Percentiles rank a stretch among this genome's conserved stretches.
phyloP scores from a whole-genome alignment of 2,797 vertebrate genomes.

The Urosaurus nigricauda region DNA sequence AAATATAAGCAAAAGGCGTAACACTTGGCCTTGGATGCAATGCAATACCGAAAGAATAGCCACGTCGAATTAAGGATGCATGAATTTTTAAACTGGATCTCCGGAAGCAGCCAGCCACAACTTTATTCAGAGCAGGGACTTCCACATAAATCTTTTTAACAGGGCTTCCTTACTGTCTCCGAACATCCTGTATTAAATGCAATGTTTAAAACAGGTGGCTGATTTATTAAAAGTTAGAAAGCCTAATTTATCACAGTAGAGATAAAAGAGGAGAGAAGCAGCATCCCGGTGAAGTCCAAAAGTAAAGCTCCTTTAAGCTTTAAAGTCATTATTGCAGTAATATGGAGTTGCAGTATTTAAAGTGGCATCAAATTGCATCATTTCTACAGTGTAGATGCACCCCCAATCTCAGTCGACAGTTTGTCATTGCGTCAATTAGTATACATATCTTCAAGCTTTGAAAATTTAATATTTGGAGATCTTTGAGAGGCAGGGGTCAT shows the following conservation, averaged over 20 bases:
- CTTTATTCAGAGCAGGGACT: not conserved
- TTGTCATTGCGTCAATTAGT: too few species aligned
- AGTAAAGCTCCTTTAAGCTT: not conserved
- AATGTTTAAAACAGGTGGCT: not conserved
- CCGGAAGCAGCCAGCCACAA: not conserved
- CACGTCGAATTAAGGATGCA: not conserved
- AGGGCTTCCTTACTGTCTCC: not conserved
- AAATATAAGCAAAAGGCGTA: not conserved
- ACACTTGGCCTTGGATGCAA: not conserved
- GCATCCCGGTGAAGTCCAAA: not conserved
- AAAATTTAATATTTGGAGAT: too few species aligned
- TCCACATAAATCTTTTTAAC: not conserved
- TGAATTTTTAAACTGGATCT: not conserved
- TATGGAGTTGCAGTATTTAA: too few species aligned
- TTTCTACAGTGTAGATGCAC: too few species aligned
- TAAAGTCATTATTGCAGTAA: too few species aligned
- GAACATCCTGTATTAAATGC: not conserved
- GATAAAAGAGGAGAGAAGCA: not conserved
- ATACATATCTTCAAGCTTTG: too few species aligned
- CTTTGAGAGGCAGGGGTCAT: too few species aligned
- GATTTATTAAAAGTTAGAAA: not conserved
- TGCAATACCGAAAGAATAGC: too few species aligned
- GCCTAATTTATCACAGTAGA: not conserved
- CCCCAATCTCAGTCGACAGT: too few species aligned
- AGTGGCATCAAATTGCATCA: too few species aligned